Conservation (phyloP, 2,113 vertebrate species). For the Oryzias woworae region DNA sequence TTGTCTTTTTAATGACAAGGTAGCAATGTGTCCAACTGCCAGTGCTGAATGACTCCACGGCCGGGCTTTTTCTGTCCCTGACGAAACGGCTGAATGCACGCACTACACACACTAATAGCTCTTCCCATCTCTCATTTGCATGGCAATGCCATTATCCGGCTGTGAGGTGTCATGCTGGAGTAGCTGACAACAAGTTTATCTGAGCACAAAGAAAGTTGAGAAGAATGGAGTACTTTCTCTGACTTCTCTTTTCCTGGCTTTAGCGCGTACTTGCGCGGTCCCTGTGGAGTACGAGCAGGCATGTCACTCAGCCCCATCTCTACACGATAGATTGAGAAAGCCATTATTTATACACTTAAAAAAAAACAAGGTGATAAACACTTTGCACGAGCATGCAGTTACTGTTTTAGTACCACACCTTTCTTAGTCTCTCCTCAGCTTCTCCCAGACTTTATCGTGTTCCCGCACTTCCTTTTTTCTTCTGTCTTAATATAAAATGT, state of each 20-base stretch:
- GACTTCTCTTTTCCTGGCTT: constrained; percentile 53
- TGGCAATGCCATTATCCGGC: constrained; percentile 77
- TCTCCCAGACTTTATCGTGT: constrained; percentile 11
- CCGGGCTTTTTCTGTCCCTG: constrained; percentile 57
- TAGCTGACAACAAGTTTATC: constrained; percentile 79
- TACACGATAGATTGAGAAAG: constrained; percentile 38
- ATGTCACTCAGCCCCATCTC: constrained; percentile 41
- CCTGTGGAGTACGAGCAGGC: constrained; percentile 45
- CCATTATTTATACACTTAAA: constrained; percentile 43
- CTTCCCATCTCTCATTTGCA: constrained; percentile 71
- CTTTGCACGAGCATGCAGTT: constrained; percentile 41
- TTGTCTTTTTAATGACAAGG: constrained; percentile 57
- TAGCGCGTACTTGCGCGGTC: constrained; percentile 48
- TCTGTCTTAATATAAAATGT: constrained; percentile 27
- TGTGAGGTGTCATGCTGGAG: constrained; percentile 74
- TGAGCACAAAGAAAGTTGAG: constrained; percentile 72
- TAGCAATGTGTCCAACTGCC: constrained; percentile 49
- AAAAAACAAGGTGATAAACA: constrained; percentile 41
- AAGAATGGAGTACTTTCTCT: constrained; percentile 69
- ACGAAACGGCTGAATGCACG: constrained; percentile 61
- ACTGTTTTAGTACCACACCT: constrained; percentile 32
- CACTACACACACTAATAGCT: constrained; percentile 33
- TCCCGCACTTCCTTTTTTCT: constrained; percentile 12
- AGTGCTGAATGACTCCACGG: constrained; percentile 53
- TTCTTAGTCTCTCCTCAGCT: constrained; percentile 9